Evolutionary conservation across 2,797 vertebrate genomes (phyloP).

Genomic region (Macroramphosus scolopax): DNA sequence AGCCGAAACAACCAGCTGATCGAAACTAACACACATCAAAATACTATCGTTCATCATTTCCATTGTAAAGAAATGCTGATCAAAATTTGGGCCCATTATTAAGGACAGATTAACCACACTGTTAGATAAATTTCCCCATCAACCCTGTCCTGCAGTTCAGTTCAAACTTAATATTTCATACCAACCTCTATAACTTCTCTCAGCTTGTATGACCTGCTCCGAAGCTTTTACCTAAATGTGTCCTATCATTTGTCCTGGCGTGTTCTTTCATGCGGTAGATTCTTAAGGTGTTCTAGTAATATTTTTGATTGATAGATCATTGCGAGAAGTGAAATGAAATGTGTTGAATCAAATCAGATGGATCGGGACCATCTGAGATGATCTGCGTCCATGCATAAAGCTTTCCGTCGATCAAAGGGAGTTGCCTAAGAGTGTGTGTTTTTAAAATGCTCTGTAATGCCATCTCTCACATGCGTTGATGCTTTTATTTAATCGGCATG

Average conservation of each 20-base stretch:
- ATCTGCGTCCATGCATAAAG: conserved; percentile 75
- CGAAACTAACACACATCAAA: too few relatives aligned
- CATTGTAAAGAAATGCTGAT: too few relatives aligned
- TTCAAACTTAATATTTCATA: conserved; percentile 28
- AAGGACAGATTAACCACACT: too few relatives aligned
- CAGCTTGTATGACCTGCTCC: conserved; percentile 24
- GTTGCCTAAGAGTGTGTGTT: too few relatives aligned
- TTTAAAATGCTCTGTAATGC: conserved; percentile 76
- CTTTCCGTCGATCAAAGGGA: conserved; percentile 45
- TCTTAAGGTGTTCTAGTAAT: conserved; percentile 18
- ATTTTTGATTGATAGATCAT: conserved; percentile 17
- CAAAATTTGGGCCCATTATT: too few relatives aligned
- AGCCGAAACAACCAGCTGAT: conserved; percentile 83
- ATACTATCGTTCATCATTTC: too few relatives aligned
- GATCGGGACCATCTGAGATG: conserved; percentile 78
- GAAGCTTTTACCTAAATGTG: conserved; percentile 23
- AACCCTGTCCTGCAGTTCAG: conserved; percentile 14
- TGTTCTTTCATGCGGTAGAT: conserved; percentile 4
- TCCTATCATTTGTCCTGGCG: conserved; percentile 33
- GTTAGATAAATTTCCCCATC: conserved; percentile 9
- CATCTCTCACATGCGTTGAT: conserved; percentile 73
- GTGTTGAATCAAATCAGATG: conserved; percentile 82
- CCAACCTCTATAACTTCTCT: conserved; percentile 58
- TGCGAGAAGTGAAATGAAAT: conserved; percentile 64
- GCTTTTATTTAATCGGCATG: conserved; percentile 83